Conservation (phyloP, 92 coral and sea anemone genomes). For the Isaurus tuberculatus region DNA sequence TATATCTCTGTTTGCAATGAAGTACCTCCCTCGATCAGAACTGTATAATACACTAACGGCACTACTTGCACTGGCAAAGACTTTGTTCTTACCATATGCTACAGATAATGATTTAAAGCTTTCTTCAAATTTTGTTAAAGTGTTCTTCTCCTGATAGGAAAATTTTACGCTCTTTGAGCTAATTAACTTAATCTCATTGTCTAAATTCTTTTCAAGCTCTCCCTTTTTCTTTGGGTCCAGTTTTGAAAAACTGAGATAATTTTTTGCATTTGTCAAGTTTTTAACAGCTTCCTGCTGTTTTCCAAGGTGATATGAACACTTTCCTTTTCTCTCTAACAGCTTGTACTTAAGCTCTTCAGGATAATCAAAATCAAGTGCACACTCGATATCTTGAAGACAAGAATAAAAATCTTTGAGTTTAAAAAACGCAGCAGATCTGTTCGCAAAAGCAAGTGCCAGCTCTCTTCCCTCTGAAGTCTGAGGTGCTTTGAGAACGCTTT, state of each 20-base stretch:
- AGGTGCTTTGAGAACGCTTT: slow-evolving; percentile 78
- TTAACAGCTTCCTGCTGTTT: slow-evolving; percentile 51
- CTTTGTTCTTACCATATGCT: slow-evolving; percentile 47
- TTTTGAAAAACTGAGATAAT: slow-evolving; percentile 62
- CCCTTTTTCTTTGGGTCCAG: slow-evolving; percentile 69
- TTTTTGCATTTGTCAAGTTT: slow-evolving; percentile 67
- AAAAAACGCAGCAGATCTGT: slow-evolving; percentile 90
- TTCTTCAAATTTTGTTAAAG: slow-evolving; percentile 7
- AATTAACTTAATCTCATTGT: slow-evolving; percentile 52
- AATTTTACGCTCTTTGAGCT: neutral
- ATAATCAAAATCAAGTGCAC: slow-evolving; percentile 69
- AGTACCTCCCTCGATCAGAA: slow-evolving; percentile 70
- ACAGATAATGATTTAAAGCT: slow-evolving; percentile 40
- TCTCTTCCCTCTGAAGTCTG: slow-evolving; percentile 55
- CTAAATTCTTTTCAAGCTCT: slow-evolving; percentile 65
- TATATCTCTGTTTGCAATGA: slow-evolving; percentile 82
- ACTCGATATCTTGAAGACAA: slow-evolving; percentile 78
- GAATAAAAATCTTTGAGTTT: slow-evolving; percentile 64
- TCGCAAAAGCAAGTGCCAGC: slow-evolving; percentile 87
- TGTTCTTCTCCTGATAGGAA: neutral
- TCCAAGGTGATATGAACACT: slow-evolving; percentile 66
- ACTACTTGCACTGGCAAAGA: slow-evolving; percentile 68
- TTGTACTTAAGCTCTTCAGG: slow-evolving; percentile 81
- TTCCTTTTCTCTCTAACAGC: slow-evolving; percentile 83
- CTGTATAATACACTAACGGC: slow-evolving; percentile 63